Evolutionary conservation across 23 tunicate genomes (phyloP).

Genomic region (Botrylloides violaceus): DNA sequence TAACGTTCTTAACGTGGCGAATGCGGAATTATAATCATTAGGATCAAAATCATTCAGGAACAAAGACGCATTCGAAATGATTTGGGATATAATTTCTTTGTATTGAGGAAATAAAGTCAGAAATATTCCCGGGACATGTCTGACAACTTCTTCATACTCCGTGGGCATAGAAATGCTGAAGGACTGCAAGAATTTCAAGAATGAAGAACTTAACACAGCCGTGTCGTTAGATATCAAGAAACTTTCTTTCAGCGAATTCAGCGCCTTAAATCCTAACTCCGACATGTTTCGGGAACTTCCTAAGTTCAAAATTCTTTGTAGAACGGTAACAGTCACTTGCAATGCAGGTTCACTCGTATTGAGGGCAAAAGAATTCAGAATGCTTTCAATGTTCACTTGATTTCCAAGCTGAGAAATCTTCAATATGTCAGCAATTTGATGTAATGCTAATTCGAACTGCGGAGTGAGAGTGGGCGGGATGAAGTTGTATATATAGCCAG

Average conservation of each 20-base stretch:
- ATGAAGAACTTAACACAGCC: neutral
- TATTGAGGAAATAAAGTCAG: neutral
- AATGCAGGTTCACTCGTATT: neutral
- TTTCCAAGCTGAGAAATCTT: neutral
- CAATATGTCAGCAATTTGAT: neutral
- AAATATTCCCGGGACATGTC: neutral
- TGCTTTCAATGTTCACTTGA: neutral
- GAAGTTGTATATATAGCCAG: conserved; percentile 15
- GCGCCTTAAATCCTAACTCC: neutral
- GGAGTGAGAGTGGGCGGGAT: neutral
- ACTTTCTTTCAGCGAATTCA: neutral
- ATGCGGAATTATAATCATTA: neutral
- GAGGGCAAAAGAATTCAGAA: conserved; percentile 3
- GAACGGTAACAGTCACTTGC: neutral
- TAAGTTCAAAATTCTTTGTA: neutral
- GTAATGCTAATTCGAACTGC: neutral
- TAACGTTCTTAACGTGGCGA: neutral
- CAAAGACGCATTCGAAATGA: neutral
- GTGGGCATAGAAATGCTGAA: neutral
- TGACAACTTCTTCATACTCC: neutral
- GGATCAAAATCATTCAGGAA: neutral
- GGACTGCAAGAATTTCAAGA: neutral
- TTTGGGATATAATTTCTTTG: neutral
- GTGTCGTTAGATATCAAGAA: neutral
- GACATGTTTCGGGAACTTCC: neutral